Conservation (phyloP, 2,888 invertebrate species). For the Lycia hirtaria region DNA sequence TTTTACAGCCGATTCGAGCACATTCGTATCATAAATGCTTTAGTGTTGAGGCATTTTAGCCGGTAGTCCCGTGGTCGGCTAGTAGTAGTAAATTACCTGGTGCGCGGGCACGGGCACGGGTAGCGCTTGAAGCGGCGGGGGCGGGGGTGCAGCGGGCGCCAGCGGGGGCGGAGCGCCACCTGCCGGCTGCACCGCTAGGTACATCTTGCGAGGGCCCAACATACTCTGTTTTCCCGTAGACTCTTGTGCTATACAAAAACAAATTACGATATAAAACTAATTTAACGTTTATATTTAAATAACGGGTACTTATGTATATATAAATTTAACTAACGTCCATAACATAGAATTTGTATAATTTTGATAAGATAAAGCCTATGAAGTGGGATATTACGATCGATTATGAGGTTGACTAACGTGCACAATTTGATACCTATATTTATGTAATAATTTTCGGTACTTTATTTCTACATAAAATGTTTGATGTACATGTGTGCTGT, state of each 20-base stretch:
- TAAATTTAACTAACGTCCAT: no score
- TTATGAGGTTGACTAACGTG: no score
- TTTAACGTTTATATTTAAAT: no score
- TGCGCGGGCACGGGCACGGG: slow-evolving; percentile 77
- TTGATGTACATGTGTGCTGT: no score
- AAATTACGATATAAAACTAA: slow-evolving; percentile 1
- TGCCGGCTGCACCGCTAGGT: slow-evolving; percentile 93
- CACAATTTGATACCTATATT: no score
- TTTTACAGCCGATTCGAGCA: neutral
- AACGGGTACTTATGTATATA: no score
- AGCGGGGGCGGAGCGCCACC: slow-evolving; percentile 65
- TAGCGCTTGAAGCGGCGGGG: slow-evolving; percentile 61
- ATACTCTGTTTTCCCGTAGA: slow-evolving; percentile 94
- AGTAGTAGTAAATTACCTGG: slow-evolving; percentile 84
- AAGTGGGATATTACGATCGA: no score
- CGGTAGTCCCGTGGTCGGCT: slow-evolving; percentile 36
- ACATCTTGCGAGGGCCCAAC: slow-evolving; percentile 94
- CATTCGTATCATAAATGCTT: neutral
- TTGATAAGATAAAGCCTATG: no score
- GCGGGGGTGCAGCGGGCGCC: slow-evolving; percentile 56
- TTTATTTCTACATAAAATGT: no score
- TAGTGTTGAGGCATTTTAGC: neutral
- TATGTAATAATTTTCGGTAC: no score
- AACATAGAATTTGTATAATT: no score
- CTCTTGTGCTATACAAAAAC: slow-evolving; percentile 89